Base-by-base conservation (phyloP, 35 echinoderm and acorn worm genomes). In the Hemicentrotus pulcherrimus region DNA sequence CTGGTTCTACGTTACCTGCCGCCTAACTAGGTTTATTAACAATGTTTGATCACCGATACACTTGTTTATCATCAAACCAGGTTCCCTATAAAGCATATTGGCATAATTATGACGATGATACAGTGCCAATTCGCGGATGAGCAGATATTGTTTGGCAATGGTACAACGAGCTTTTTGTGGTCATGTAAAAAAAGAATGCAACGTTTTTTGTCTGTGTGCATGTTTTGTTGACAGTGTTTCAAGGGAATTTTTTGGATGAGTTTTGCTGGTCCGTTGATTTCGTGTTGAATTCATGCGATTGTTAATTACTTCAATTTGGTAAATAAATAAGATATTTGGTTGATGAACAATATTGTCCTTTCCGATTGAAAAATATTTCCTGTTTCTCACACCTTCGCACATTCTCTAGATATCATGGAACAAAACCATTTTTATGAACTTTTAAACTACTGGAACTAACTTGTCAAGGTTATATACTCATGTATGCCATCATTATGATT, bases 361-460 rank as follows among this genome's bases (percentile, higher is more conserved):
- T 78, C 65, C 6, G 19, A n/a, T n/a, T 78, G 19, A n/a, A 59
- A 41, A 78, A 78, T 78, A 28, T 78, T 78, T 78, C 65, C 65
- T 78, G 65, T 78, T 78, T 78, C 65, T 78, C 65, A 78, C 65
- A 78, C 65, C 65, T 78, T 78, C 65, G 65, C 65, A 78, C 65
- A 78, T 78, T 78, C 28, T 78, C 28, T 78, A n/a, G 10, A 11
- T 59, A 3, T 59, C 2, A 9, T 14, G 52, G 28, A 78, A 78
- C 19, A 78, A 78, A 71, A 71, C 16, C 19, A 71, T 71, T 71
- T 70, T 78, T 28, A 78, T 78, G 65, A 78, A 78, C 65, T 78
- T 78, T 78, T 78, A 78, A 78, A 78, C 65, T 78, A 28, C 6
- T 78, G 65, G 19, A 78, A 78, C n/a, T 4, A 7, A 28, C 22